These are phyloP conservation scores for Cephalopterus ornatus DNA, from an alignment of 2,113 vertebrate genomes.

Conservation along the genomic window DNA sequence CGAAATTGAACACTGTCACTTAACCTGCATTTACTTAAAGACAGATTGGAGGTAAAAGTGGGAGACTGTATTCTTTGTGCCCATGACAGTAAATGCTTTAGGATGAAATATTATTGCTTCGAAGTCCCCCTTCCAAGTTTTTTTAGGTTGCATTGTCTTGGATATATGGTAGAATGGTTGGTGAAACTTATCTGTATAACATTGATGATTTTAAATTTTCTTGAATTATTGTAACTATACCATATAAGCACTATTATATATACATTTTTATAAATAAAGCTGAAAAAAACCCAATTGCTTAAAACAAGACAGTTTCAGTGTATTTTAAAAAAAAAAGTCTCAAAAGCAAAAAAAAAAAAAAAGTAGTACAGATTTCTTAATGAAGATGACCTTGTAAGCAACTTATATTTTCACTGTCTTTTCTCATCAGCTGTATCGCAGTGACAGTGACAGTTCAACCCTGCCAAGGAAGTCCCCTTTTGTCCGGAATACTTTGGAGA, in stretches of 20 bases:
- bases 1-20: not conserved
- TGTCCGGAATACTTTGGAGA: constrained; percentile 92
- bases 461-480: constrained; percentile 94
- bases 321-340: not conserved
- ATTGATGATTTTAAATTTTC: not conserved
- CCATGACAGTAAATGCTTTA: not conserved
- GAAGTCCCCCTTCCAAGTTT: fast-evolving
- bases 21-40: not conserved
- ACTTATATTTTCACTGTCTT: not conserved
- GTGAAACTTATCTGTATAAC: not conserved
- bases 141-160: not conserved
- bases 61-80: not conserved
- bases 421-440: constrained; percentile 88
- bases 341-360: not conserved
- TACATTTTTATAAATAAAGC: not conserved
- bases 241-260: not conserved
- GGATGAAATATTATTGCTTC: not conserved
- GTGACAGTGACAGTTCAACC: constrained; percentile 98
- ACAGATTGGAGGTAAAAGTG: fast-evolving
- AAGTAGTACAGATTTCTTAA: not conserved
- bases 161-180: not conserved
- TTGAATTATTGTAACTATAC: not conserved
- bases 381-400: not conserved
- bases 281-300: not conserved
- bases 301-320: not conserved